A percentile compares a stretch with the other conserved stretches of the same genome.
Conservation (phyloP, 1,140 invertebrate species). For the Drosophila melanogaster region DNA sequence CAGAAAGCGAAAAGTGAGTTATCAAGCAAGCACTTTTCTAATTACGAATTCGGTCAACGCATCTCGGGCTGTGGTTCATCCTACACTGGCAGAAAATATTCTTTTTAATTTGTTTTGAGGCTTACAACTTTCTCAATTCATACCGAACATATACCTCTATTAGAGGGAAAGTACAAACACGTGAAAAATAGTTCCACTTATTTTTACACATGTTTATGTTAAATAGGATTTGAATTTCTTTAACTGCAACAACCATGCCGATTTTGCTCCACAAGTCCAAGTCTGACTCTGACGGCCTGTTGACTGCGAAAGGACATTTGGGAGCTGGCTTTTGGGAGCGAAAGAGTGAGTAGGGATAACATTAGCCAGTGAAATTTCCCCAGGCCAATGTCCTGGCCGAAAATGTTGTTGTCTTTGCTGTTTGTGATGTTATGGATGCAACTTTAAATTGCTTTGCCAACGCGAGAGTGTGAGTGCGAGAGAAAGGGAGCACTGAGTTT, state of each 20-base stretch:
- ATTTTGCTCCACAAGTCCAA: conserved; percentile 8
- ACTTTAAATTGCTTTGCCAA: conserved; percentile 79
- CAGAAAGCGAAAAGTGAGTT: conserved; percentile 63
- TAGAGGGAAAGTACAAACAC: not conserved
- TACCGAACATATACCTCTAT: not conserved
- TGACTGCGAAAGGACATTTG: conserved; percentile 49
- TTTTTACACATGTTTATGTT: not conserved
- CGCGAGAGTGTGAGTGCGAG: not conserved
- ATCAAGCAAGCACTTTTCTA: conserved; percentile 80
- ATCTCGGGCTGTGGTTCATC: conserved; percentile 11
- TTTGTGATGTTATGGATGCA: conserved; percentile 78
- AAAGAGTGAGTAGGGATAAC: conserved; percentile 34
- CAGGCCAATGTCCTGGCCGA: conserved; percentile 56
- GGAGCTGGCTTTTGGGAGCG: conserved; percentile 12
- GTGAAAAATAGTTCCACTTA: not conserved
- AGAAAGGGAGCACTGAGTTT: conserved; percentile 43
- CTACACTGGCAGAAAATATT: conserved; percentile 4
- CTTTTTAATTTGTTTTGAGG: not conserved
- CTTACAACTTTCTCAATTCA: too few species aligned
- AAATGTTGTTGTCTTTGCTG: conserved; percentile 33
- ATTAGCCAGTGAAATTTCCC: conserved; percentile 79
- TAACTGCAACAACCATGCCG: conserved; percentile 11
- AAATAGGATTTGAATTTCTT: not conserved
- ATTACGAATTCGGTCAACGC: conserved; percentile 63
- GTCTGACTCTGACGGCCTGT: conserved; percentile 55